A percentile compares a stretch with the other conserved stretches of the same genome.
phyloP scores from a whole-genome alignment of 2,797 vertebrate species.

The Lutra lutra region DNA sequence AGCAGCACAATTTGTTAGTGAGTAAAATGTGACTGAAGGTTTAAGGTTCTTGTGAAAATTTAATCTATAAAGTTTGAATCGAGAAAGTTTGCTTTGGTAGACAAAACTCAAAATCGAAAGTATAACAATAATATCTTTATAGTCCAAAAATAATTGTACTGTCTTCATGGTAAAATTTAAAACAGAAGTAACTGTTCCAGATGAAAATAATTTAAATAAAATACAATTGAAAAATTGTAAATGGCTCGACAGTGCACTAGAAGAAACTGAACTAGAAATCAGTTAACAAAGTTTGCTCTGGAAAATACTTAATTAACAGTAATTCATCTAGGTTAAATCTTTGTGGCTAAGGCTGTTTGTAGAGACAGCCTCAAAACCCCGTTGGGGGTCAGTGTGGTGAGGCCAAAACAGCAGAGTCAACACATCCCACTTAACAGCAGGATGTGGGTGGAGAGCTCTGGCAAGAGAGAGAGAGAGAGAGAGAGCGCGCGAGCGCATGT shows the following conservation, averaged over 20 bases:
- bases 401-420: neutral
- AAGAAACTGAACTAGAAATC: neutral
- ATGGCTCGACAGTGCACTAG: neutral
- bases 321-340: conserved; percentile 24
- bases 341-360: conserved; percentile 1
- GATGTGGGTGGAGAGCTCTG: neutral
- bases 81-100: neutral
- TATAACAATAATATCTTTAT: neutral
- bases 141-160: neutral
- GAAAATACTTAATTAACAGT: conserved; percentile 17
- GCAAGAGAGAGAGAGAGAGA: neutral
- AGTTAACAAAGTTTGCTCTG: conserved; percentile 3
- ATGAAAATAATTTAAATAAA: conserved; percentile 61
- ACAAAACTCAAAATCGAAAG: conserved; percentile 36
- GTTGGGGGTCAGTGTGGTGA: neutral
- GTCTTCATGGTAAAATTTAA: conserved; percentile 28
- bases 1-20: neutral
- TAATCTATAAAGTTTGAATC: conserved; percentile 40
- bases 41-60: conserved; percentile 37
- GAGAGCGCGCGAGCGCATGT: neutral
- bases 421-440: neutral
- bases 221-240: neutral
- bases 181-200: conserved; percentile 14
- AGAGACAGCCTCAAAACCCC: neutral
- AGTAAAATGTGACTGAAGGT: conserved; percentile 25